A percentile compares a stretch with the other conserved stretches of the same genome.
These are phyloP conservation scores for Aporrectodea caliginosa DNA, from an alignment of 1,140 invertebrate species.

Conservation along the genomic window DNA sequence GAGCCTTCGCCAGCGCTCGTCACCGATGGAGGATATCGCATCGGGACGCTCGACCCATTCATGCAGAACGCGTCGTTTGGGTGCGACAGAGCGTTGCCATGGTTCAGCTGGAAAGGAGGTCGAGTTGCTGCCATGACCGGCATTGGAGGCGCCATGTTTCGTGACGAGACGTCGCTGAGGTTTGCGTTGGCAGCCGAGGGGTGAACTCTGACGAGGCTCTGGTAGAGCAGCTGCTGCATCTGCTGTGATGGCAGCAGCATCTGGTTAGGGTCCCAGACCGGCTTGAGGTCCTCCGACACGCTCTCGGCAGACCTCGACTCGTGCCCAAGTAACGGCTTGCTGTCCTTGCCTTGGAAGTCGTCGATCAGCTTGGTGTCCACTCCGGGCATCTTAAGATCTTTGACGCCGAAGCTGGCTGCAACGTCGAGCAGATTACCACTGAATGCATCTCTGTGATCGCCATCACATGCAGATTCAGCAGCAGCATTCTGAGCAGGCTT, in stretches of 20 bases:
- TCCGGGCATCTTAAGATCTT: background rate
- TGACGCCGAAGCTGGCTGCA: conserved; percentile 5
- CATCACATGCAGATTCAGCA: background rate
- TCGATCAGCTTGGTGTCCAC: background rate
- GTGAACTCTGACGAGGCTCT: background rate
- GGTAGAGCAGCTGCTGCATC: conserved; percentile 1
- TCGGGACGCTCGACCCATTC: background rate
- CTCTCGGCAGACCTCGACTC: background rate
- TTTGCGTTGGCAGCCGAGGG: background rate
- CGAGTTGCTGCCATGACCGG: background rate
- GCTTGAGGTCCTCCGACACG: background rate
- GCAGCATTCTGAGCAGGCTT: background rate
- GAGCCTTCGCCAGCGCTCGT: background rate
- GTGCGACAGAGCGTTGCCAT: background rate
- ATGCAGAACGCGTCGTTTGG: background rate
- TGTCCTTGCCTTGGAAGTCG: background rate
- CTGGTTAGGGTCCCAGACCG: background rate
- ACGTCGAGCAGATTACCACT: background rate
- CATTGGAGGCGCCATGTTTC: background rate
- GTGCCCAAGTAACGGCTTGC: background rate
- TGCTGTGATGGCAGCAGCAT: background rate
- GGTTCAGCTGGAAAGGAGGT: background rate
- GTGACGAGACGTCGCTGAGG: background rate
- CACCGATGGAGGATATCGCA: background rate
- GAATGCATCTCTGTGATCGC: background rate